These are phyloP conservation scores for Mechanitis messenoides DNA, from an alignment of 2,888 invertebrate species.

Conservation along the genomic window DNA sequence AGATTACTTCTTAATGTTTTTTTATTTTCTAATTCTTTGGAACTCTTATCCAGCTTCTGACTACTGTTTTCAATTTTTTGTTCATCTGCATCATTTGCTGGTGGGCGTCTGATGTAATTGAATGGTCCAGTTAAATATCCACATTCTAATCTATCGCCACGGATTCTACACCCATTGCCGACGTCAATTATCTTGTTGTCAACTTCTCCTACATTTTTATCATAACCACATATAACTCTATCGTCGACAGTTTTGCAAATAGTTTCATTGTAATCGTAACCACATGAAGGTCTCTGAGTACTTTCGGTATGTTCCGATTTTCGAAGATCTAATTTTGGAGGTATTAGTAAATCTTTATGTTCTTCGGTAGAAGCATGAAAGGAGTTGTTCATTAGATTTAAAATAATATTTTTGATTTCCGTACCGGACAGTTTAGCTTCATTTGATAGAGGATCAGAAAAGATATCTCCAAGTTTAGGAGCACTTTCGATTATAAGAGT, in stretches of 20 bases:
- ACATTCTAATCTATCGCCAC: conserved; percentile 59
- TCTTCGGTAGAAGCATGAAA: neutral
- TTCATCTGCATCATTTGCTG: conserved; percentile 18
- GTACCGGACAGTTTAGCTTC: conserved; percentile 32
- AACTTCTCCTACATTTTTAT: conserved; percentile 45
- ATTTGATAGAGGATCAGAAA: conserved; percentile 39
- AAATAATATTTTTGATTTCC: neutral
- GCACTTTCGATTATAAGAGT: conserved; percentile 33
- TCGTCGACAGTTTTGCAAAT: conserved; percentile 45
- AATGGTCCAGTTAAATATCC: conserved; percentile 44
- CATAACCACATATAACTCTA: conserved; percentile 58
- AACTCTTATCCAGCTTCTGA: neutral
- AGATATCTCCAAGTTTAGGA: conserved; percentile 42
- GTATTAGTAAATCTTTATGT: neutral
- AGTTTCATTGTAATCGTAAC: conserved; percentile 49
- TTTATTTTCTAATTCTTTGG: neutral
- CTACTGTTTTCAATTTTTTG: neutral
- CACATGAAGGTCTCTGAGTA: conserved; percentile 28
- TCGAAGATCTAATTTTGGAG: conserved; percentile 1
- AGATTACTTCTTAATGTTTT: neutral
- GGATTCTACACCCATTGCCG: conserved; percentile 47
- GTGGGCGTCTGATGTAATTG: conserved; percentile 31
- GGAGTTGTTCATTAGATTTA: neutral
- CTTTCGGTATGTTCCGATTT: neutral
- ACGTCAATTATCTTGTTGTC: conserved; percentile 35